Evolutionary conservation across 2,888 invertebrate genomes (phyloP).

Genomic region (Idaea aversata): DNA sequence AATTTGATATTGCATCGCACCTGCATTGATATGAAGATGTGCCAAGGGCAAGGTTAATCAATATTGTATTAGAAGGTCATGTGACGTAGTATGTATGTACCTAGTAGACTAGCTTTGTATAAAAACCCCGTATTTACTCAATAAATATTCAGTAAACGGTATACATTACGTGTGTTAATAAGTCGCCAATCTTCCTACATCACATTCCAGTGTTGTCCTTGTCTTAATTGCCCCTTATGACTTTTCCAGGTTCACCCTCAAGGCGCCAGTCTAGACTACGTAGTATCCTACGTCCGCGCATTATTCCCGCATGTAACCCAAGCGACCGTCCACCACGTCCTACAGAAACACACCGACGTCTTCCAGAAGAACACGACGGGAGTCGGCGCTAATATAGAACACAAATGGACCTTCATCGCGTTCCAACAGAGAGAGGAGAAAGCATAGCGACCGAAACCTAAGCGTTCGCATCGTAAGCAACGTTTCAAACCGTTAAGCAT

Average conservation of each 20-base stretch:
- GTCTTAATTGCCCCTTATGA: background rate
- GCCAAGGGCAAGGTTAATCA: no score
- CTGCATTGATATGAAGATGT: no score
- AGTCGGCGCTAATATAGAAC: slow-evolving; percentile 91
- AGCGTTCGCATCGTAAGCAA: slow-evolving; percentile 8
- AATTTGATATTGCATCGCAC: no score
- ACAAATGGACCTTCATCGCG: slow-evolving; percentile 92
- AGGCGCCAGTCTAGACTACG: slow-evolving; percentile 94
- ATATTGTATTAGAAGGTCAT: no score
- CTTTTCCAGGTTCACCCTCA: slow-evolving; percentile 89
- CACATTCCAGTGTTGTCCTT: no score
- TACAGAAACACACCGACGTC: slow-evolving; percentile 88
- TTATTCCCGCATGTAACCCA: slow-evolving; percentile 86
- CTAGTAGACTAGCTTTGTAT: no score
- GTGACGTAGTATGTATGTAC: no score
- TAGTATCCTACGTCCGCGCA: slow-evolving; percentile 94
- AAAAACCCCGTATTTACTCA: no score
- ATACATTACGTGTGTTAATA: no score
- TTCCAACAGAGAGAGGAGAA: slow-evolving; percentile 57
- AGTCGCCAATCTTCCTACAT: no score
- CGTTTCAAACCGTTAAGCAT: slow-evolving; percentile 27
- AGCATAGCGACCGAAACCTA: slow-evolving; percentile 15
- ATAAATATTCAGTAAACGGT: no score
- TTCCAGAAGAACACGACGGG: slow-evolving; percentile 90
- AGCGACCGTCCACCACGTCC: slow-evolving; percentile 87